Base-by-base conservation (phyloP, 1,140 invertebrate genomes). In the Dendrolimus punctatus region DNA sequence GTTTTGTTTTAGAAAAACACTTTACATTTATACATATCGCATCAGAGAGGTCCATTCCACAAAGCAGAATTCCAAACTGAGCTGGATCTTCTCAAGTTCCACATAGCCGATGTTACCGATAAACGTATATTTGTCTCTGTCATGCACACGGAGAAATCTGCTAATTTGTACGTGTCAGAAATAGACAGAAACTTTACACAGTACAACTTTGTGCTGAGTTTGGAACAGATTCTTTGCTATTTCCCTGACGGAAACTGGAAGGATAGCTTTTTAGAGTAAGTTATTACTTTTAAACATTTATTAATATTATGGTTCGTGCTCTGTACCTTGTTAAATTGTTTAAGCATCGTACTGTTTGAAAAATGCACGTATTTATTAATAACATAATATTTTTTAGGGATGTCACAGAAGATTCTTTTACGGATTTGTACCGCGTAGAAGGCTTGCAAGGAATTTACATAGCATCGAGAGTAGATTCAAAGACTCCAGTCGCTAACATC, bases 361-460 rank as follows among this genome's bases (percentile, higher is more conserved):
- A 23, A 23, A 23, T 23, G 23, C 23, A 23, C 23, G 23, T 23
- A 23, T 23, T 2, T 23, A 23, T 23, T 23, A 23, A 23, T 23
- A 23, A 23, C 23, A 3, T 2, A 23, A 23, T 23, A 23, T 44
- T 67, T 69, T 73, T 39, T 74, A 96, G 94, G 67, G 92, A 93
- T 53, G 91, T 94, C 6, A 89, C 92, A 2, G 92, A 95, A 50
- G 92, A 95, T 60, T 79, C 93, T 6, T 97, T 98, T 87, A 94
- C 94, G n/a, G 96, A 98, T 73, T 75, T 98, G 1, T 95, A 97
- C 69, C 95, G 94, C 76, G 93, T 98, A 0, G 91, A 95, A 73
- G 96, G 96, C 6, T 75, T 98, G 8, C 88, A 91, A 37, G 96
- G 96, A 5, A 94, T 97, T 51, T 98, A 96, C 77, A 96, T 98